Evolutionary conservation across 2,113 vertebrate species (phyloP).

Genomic region (Pelecanus crispus): DNA sequence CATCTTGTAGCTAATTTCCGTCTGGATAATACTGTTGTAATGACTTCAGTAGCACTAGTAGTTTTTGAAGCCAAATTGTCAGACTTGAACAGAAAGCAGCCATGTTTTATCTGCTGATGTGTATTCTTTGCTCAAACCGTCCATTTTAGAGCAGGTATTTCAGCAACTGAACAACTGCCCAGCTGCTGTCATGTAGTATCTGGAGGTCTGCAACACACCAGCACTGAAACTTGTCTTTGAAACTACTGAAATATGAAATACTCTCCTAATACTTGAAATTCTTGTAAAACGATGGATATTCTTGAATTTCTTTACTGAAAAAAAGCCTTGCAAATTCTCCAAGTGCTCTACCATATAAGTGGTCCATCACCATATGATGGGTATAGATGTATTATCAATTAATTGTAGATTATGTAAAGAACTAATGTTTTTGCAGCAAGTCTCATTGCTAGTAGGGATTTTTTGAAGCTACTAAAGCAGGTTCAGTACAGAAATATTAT

Average conservation of each 20-base stretch:
- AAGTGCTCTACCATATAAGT: neutral
- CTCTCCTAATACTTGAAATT: neutral
- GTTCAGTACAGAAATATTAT: neutral
- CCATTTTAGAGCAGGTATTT: neutral
- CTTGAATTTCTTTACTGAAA: neutral
- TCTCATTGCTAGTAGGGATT: neutral
- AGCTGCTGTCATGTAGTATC: neutral
- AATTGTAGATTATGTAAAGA: neutral
- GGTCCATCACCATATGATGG: neutral
- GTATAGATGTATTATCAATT: neutral
- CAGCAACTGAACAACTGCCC: neutral
- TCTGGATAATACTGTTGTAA: neutral
- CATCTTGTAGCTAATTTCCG: neutral
- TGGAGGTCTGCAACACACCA: neutral
- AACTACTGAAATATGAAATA: neutral
- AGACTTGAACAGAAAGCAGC: neutral
- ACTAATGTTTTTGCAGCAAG: neutral
- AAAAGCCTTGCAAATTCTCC: neutral
- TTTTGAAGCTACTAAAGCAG: neutral
- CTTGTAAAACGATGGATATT: neutral
- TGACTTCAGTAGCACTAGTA: neutral
- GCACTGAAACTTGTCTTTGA: neutral
- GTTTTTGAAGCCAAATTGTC: neutral
- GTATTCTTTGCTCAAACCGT: neutral
- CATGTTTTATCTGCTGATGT: neutral